phyloP scores from a whole-genome alignment of 2,888 invertebrate species.

The Teleogryllus oceanicus region DNA sequence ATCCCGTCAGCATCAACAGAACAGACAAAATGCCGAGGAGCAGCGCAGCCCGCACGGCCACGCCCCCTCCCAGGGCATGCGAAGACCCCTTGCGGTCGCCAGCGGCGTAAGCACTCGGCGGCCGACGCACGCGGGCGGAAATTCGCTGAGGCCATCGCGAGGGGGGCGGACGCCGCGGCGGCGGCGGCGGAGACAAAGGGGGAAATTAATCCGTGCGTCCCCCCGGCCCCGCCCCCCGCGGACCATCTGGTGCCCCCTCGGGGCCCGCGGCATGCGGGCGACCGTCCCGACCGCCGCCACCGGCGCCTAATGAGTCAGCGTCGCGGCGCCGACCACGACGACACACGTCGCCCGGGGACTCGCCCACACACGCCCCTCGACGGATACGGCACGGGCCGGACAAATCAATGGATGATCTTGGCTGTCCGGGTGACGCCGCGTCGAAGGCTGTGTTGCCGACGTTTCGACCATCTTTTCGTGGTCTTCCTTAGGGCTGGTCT shows the following conservation, averaged over 20 bases:
- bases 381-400: no score
- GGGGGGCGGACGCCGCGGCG: not conserved
- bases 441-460: no score
- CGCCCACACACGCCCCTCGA: no score
- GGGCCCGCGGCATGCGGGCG: not conserved
- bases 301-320: not conserved
- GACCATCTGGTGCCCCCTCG: slow-evolving; percentile 2
- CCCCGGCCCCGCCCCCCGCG: not conserved
- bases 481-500: no score
- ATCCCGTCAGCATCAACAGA: no score
- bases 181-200: slow-evolving; percentile 1
- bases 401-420: no score
- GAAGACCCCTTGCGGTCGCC: not conserved
- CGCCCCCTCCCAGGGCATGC: no score
- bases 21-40: no score
- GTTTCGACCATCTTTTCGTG: no score
- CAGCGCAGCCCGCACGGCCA: no score
- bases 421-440: no score
- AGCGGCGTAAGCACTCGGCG: not conserved
- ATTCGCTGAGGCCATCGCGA: not conserved
- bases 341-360: not conserved
- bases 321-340: not conserved
- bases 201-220: slow-evolving; percentile 6
- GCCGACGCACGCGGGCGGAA: not conserved
- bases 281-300: not conserved